Evolutionary conservation across 2,797 vertebrate genomes (phyloP).

Genomic region (Australoheros facetus): DNA sequence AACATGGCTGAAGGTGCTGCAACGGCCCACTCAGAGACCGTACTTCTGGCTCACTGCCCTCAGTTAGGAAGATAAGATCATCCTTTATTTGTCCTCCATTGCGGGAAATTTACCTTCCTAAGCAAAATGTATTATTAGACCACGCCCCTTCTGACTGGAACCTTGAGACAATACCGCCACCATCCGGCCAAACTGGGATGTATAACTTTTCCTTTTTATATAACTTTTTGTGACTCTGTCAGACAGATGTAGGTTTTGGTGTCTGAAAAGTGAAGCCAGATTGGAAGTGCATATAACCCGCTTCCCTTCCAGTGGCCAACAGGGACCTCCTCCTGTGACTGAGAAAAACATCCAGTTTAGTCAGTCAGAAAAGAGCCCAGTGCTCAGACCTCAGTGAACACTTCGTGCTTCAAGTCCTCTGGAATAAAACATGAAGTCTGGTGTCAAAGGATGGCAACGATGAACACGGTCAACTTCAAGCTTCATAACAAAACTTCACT

Average conservation of each 20-base stretch:
- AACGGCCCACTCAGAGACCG: too few species aligned
- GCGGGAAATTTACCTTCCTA: neutral
- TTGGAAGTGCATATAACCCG: neutral
- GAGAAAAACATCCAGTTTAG: neutral
- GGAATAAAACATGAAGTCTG: neutral
- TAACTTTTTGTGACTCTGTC: too few species aligned
- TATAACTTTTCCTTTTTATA: neutral
- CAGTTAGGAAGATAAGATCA: neutral
- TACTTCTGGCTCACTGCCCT: too few species aligned
- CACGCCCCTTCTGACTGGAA: neutral
- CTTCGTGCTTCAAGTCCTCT: neutral
- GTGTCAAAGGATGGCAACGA: neutral
- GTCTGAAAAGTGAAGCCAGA: neutral
- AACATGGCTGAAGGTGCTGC: neutral
- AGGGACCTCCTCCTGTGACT: neutral
- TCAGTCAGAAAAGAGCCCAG: neutral
- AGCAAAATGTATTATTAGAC: neutral
- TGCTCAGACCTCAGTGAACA: neutral
- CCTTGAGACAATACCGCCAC: neutral
- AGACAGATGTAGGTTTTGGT: neutral
- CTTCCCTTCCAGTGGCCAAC: neutral
- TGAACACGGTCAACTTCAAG: neutral
- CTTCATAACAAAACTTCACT: neutral
- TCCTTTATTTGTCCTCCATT: too few species aligned
- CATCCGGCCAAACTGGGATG: neutral